phyloP scores from a whole-genome alignment of 2,888 invertebrate species.

The Physocephala rufipes region DNA sequence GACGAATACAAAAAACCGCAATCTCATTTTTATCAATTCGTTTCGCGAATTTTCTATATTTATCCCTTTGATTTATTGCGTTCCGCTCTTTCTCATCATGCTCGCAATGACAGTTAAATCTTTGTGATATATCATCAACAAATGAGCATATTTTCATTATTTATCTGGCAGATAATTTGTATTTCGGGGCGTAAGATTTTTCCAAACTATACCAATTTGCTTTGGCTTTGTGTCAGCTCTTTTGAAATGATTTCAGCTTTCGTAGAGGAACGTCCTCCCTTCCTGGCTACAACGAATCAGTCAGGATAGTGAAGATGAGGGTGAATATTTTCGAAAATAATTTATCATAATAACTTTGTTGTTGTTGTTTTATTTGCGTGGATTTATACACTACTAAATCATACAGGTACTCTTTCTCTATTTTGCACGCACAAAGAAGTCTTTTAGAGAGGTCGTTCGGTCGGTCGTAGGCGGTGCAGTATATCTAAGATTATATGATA shows the following conservation, averaged over 20 bases:
- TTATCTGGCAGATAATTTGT: conserved; percentile 41
- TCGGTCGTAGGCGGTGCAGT: too few relatives aligned
- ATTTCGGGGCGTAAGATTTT: conserved; percentile 32
- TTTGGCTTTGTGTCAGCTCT: conserved; percentile 6
- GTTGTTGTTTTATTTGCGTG: conserved; percentile 21
- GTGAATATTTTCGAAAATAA: too few relatives aligned
- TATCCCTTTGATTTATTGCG: too few relatives aligned
- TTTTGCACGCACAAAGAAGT: conserved; percentile 28
- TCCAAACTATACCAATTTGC: background rate
- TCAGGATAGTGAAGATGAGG: too few relatives aligned
- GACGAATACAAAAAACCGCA: too few relatives aligned
- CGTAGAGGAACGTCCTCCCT: too few relatives aligned
- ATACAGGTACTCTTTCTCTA: conserved; percentile 45
- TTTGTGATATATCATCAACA: conserved; percentile 28
- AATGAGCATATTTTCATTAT: conserved; percentile 45
- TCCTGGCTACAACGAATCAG: too few relatives aligned
- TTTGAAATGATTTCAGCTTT: conserved; percentile 40
- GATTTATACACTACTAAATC: conserved; percentile 40
- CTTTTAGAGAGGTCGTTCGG: conserved; percentile 22
- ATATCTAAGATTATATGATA: conserved; percentile 47
- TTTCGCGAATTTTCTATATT: too few relatives aligned
- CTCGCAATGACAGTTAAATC: conserved; percentile 29
- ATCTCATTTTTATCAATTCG: too few relatives aligned
- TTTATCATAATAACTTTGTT: conserved; percentile 8
- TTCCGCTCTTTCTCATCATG: too few relatives aligned